Evolutionary conservation across 2,797 vertebrate species (phyloP), one percentile per base, ranked within the genome.

Genomic region (Intellagama lesueurii): DNA sequence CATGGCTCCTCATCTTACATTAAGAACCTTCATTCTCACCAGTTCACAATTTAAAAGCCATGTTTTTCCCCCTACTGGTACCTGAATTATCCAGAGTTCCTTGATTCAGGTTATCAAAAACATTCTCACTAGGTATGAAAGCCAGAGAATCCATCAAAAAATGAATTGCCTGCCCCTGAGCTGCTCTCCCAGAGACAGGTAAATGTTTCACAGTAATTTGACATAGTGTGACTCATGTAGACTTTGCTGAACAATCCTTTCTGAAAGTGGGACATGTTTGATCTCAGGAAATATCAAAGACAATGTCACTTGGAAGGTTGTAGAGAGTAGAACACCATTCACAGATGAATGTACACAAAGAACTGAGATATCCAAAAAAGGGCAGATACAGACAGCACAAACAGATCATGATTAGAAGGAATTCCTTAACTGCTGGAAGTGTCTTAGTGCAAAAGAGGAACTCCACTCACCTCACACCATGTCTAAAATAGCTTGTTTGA

Each of bases 11-110:
- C 16, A 32, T 68, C 9, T 81, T 78, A 77, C 35, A 86, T 52
- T 44, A 60, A 35, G 16, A 81, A 32, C 77, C 5, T 14, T n/a
- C 40, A 56, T 35, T 83, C 76, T 49, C 47, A 30, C 52, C 44
- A 75, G 11, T 17, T 5, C 47, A 77, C 7, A 17, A 69, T 77
- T 68, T 78, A 69, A 69, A 88, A 77, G 28, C n/a, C 49, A 83
- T 47, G 40, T 3, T 22, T 44, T 56, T 40, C 44, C 14, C 52
- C 52, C 40, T 30, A 88, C 87, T 87, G 40, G 84, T 22, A 84
- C 30, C 91, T 91, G 93, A 82, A 82, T 88, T 82, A 24, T 60
- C 60, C 12, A 73, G 32, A 80, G 77, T 80, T 44, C 28, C 22
- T 83, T 44, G 12, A 68, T 83, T 11, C 72, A 83, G 56, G 68